Evolutionary conservation across 2,888 invertebrate genomes (phyloP).

Genomic region (Itoplectis maculator): DNA sequence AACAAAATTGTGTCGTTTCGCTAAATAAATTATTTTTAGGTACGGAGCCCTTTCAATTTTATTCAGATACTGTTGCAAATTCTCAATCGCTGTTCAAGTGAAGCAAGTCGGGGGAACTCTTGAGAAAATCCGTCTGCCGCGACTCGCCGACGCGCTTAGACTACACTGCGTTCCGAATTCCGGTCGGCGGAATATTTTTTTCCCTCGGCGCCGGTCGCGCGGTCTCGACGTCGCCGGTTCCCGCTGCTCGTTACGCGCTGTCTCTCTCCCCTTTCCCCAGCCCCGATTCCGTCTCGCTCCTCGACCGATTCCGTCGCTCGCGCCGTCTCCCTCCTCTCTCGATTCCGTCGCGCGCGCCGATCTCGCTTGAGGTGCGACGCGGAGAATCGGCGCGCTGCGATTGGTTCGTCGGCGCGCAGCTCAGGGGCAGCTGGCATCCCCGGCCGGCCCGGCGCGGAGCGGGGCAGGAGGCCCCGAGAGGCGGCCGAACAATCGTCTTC

Average conservation of each 20-base stretch:
- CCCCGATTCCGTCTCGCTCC: slow-evolving; percentile 23
- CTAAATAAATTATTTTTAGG: too few relatives aligned
- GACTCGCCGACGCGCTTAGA: slow-evolving; percentile 42
- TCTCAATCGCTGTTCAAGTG: too few relatives aligned
- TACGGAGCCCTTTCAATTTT: too few relatives aligned
- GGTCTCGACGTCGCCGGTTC: slow-evolving; percentile 39
- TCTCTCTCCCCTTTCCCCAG: slow-evolving; percentile 22
- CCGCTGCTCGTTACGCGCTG: slow-evolving; percentile 16
- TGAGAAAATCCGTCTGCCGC: slow-evolving; percentile 37
- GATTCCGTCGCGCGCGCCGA: neutral
- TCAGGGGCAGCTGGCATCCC: slow-evolving; percentile 65
- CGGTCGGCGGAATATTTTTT: slow-evolving; percentile 46
- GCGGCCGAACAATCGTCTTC: slow-evolving; percentile 58
- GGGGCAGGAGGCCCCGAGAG: slow-evolving; percentile 18
- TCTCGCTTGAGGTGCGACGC: slow-evolving; percentile 51
- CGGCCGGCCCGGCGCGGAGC: slow-evolving; percentile 22
- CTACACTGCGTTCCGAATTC: slow-evolving; percentile 56
- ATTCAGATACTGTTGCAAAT: too few relatives aligned
- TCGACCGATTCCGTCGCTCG: slow-evolving; percentile 11
- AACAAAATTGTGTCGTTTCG: too few relatives aligned
- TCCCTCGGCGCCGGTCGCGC: slow-evolving; percentile 37
- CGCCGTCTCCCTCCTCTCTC: slow-evolving; percentile 18
- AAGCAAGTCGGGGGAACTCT: neutral
- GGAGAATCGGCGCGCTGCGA: slow-evolving; percentile 45
- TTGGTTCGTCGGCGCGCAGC: slow-evolving; percentile 44